Percentiles rank a stretch among this genome's conserved stretches.
These are phyloP conservation scores for Hephaestus fuliginosus DNA, from an alignment of 2,797 vertebrate species.

Conservation along the genomic window DNA sequence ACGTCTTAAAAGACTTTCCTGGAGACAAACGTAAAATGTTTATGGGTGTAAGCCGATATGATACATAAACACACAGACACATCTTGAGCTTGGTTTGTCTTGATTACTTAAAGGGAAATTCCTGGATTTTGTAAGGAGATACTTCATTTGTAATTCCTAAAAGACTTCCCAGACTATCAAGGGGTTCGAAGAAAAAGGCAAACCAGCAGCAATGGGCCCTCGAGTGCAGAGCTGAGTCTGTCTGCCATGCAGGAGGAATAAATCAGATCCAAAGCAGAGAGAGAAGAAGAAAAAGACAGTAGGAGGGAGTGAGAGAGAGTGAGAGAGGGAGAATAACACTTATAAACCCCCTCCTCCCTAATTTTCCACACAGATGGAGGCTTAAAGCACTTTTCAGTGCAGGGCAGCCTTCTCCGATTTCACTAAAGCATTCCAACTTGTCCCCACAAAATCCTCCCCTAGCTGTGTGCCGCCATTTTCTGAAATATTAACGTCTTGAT, in stretches of 20 bases:
- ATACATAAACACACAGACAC: constrained; percentile 26
- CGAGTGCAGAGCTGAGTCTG: constrained; percentile 43
- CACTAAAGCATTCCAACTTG: constrained; percentile 54
- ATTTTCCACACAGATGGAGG: constrained; percentile 78
- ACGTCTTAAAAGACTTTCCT: neutral
- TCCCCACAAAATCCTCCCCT: constrained; percentile 42
- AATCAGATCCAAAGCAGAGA: constrained; percentile 69
- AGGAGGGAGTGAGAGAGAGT: constrained; percentile 34
- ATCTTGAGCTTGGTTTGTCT: constrained; percentile 13
- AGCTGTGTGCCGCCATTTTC: constrained; percentile 35
- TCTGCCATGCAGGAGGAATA: constrained; percentile 66
- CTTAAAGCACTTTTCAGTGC: constrained; percentile 66
- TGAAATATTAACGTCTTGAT: constrained; percentile 29
- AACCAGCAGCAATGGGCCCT: constrained; percentile 39
- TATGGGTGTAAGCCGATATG: constrained; percentile 4
- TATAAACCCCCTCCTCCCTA: constrained; percentile 37
- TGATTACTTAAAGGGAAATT: constrained; percentile 35
- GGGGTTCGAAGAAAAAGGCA: constrained; percentile 39
- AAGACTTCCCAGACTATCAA: constrained; percentile 55
- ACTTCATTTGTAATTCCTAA: constrained; percentile 49
- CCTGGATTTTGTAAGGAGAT: constrained; percentile 50
- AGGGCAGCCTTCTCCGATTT: constrained; percentile 64
- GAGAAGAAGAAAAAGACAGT: constrained; percentile 42
- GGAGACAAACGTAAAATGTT: constrained; percentile 21
- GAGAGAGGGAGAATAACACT: constrained; percentile 52